phyloP scores from a whole-genome alignment of 2,113 vertebrate genomes.

The Turnix velox region DNA sequence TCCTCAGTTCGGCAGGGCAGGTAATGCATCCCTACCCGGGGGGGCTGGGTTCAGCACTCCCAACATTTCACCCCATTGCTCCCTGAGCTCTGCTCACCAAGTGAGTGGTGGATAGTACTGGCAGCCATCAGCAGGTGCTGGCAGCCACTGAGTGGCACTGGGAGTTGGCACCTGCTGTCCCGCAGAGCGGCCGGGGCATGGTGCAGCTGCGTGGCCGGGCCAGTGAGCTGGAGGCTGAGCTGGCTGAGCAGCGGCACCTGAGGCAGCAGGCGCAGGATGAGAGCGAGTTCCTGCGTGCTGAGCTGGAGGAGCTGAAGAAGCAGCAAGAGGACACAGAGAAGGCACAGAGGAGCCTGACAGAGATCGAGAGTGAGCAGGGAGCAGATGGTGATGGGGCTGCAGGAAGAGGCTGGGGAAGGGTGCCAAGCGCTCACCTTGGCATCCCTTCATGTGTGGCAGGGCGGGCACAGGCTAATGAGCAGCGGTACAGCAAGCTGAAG shows the following conservation, averaged over 20 bases:
- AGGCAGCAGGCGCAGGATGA: constrained; percentile 88
- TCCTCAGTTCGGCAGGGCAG: not conserved
- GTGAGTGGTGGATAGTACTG: fast-evolving
- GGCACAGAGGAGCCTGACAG: constrained; percentile 90
- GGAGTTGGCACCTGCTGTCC: not conserved
- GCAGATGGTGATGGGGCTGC: too few relatives aligned
- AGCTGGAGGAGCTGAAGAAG: constrained; percentile 91
- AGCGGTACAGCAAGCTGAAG: constrained; percentile 95
- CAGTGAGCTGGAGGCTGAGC: constrained; percentile 91
- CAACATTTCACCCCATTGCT: not conserved
- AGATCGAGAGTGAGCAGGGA: constrained; percentile 87
- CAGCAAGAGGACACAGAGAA: constrained; percentile 90
- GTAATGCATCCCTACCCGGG: fast-evolving
- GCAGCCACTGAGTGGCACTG: fast-evolving
- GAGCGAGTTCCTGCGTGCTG: constrained; percentile 86
- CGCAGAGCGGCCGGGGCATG: constrained; percentile 78
- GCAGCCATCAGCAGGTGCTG: fast-evolving
- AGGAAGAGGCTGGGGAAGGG: fast-evolving
- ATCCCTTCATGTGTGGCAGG: constrained; percentile 35
- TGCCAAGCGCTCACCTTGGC: not conserved
- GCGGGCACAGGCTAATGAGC: constrained; percentile 93
- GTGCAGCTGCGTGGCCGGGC: constrained; percentile 85
- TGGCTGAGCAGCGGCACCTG: constrained; percentile 91
- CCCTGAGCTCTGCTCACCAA: fast-evolving
- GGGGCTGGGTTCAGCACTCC: too few relatives aligned